Conservation (phyloP, 37 sponge, comb jelly and placozoan genomes). For the Chondrilla cf. caribensis region DNA sequence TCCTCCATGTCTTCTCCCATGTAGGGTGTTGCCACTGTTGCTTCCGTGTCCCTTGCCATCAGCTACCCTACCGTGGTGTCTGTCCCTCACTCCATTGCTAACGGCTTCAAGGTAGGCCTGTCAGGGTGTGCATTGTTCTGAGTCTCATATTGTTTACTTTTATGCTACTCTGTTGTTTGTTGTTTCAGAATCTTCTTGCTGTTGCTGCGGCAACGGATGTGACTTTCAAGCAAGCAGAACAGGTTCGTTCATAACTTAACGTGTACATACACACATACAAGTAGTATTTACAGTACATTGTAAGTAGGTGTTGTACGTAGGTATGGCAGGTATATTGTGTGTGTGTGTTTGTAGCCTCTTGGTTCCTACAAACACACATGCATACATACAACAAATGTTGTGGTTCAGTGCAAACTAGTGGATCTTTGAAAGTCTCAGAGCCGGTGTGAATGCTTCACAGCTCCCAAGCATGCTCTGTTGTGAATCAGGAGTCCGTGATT, state of each 20-base stretch:
- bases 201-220: conserved; percentile 94
- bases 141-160: neutral
- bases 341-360: neutral
- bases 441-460: no score
- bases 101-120: conserved; percentile 87
- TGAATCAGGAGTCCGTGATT: conserved; percentile 9
- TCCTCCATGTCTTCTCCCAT: neutral
- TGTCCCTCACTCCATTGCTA: conserved; percentile 93
- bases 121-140: neutral
- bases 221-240: conserved; percentile 93
- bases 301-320: neutral
- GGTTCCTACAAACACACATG: no score
- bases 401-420: no score
- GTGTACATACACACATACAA: neutral
- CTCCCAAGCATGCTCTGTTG: no score
- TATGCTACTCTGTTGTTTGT: neutral
- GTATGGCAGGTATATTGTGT: neutral
- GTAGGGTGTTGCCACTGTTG: conserved; percentile 82
- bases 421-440: no score
- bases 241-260: no score
- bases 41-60: conserved; percentile 80
- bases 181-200: conserved; percentile 81
- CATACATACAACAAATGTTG: no score
- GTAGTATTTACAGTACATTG: neutral
- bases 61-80: conserved; percentile 92